phyloP scores from a whole-genome alignment of 2,888 invertebrate genomes.

The Cataglyphis albicans region DNA sequence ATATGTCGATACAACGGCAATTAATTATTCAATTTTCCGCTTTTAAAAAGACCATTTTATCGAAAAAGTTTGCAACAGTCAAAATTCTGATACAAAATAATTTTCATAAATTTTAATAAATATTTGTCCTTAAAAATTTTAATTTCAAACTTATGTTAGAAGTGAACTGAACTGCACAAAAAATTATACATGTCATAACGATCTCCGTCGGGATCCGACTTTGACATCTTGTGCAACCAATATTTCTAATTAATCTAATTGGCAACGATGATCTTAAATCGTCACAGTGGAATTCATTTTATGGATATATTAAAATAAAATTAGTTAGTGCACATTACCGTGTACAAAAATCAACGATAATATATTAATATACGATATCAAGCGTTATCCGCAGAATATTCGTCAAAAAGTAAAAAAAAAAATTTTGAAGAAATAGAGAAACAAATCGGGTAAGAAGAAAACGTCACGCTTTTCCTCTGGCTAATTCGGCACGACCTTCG shows the following conservation, averaged over 20 bases:
- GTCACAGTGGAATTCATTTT: not conserved
- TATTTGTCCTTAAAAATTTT: no score
- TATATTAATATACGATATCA: not conserved
- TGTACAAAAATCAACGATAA: not conserved
- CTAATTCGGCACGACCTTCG: conserved; percentile 47
- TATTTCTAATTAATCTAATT: not conserved
- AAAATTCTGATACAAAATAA: not conserved
- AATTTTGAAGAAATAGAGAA: not conserved
- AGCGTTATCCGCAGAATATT: not conserved
- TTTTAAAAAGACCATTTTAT: not conserved
- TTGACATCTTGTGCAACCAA: not conserved
- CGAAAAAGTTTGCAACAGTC: not conserved
- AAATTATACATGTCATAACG: not conserved
- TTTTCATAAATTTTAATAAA: no score
- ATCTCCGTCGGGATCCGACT: not conserved
- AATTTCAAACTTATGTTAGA: no score
- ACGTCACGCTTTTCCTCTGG: conserved; percentile 39
- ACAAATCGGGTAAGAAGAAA: not conserved
- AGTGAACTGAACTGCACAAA: not conserved
- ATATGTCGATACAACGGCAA: not conserved
- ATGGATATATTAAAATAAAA: not conserved
- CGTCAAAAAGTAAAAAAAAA: not conserved
- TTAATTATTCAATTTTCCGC: not conserved
- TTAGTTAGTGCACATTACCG: no score
- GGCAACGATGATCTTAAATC: no score